Evolutionary conservation across 2,113 vertebrate species (phyloP), one percentile per base, ranked within the genome.

Genomic region (Carassius carassius): DNA sequence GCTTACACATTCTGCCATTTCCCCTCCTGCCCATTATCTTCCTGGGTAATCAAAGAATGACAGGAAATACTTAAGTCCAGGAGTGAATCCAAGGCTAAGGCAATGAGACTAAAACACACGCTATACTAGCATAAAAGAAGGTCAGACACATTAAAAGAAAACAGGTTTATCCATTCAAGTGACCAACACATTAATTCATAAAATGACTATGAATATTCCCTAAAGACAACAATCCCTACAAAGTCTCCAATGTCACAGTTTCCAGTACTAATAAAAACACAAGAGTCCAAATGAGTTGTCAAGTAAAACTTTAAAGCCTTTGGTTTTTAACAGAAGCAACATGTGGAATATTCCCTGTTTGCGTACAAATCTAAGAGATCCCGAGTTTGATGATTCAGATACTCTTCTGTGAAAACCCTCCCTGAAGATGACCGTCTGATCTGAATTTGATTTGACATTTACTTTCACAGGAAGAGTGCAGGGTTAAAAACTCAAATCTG

Each of bases 31-130:
- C 44, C 69, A 41, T 74, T 47, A 47, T 62, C 56, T 62, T 41
- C 54, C 49, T 9, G 14, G 25, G 56, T 75, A 74, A 85, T 81
- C 69, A 74, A 80, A 85, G 67, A 62, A 78, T 25, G 67, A 85
- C 60, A 81, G 60, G 51, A 84, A 76, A 60, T 67, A 65, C 49
- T 54, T 14, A 21, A 81, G 44, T 62, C 62, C 3, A 69, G 49
- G 32, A 77, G 49, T 75, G 44, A 56, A 79, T 37, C 25, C 56
- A 75, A n/a, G 13, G 4, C 37, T 19, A 62, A 49, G 35, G 14
- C 16, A 47, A 11, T 16, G 44, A n/a, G 11, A 23, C n/a, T 58
- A 65, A 78, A 78, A 60, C 35, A 60, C 2, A 12, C 0, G 13
- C 41, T 58, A 69, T 19, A 5, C 67, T 21, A 37, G 35, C 35